Evolutionary conservation across 2,888 invertebrate genomes (phyloP).

Genomic region (Catocala nupta): DNA sequence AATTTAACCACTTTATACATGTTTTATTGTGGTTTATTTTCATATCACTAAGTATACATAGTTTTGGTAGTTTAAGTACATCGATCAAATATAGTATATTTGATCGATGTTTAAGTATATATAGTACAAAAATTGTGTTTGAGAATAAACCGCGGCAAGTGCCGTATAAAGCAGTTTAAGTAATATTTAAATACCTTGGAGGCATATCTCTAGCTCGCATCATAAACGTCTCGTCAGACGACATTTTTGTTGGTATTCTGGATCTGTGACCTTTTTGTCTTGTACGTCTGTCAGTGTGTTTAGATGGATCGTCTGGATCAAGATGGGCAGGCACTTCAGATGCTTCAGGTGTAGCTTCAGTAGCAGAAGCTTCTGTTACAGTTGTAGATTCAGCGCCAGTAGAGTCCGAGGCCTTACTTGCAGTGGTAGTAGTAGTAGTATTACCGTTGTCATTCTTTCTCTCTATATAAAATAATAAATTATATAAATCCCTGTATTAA

Average conservation of each 20-base stretch:
- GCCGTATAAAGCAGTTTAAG: too few species aligned
- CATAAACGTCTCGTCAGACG: constrained; percentile 12
- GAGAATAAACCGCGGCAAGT: too few species aligned
- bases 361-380: neutral
- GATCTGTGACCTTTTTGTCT: constrained; percentile 1
- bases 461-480: neutral
- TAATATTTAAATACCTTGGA: constrained; percentile 9
- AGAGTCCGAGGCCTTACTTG: neutral
- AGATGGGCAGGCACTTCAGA: neutral
- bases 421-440: constrained; percentile 6
- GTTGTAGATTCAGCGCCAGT: neutral
- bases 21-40: too few species aligned
- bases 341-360: neutral
- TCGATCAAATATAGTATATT: too few species aligned
- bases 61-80: too few species aligned
- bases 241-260: neutral
- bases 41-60: too few species aligned
- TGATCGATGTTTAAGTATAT: too few species aligned
- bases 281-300: neutral
- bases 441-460: neutral
- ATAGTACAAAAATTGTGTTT: too few species aligned
- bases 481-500: neutral
- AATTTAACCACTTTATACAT: too few species aligned
- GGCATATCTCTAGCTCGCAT: constrained; percentile 4
- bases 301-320: neutral